Evolutionary conservation across 2,113 vertebrate genomes (phyloP), one percentile per base, ranked within the genome.

Genomic region (Morone chrysops): DNA sequence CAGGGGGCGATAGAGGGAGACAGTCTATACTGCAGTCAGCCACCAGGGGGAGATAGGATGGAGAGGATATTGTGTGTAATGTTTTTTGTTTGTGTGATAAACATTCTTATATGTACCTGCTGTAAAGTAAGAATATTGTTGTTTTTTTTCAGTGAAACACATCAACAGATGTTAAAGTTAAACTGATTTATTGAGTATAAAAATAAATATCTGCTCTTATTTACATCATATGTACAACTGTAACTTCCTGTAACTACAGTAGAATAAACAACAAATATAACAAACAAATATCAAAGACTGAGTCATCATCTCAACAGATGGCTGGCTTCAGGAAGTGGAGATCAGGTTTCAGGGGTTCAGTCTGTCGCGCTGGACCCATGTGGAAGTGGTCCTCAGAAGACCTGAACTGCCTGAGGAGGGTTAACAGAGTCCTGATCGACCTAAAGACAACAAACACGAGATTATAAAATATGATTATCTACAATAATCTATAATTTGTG

Each of bases 171-270:
- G 31, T 31, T 3, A 31, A 31, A 31, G 31, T 31, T 31, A 31
- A 31, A 31, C 18, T 48, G 5, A 12, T 71, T 87, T 87, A 85
- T 83, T 85, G 0, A 17, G 51, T 80, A 78, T 45, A 90, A 90
- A 82, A 82, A 76, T 66, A 70, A 50, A 88, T 41, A 51, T 81
- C 31, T 70, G 41, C 1, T 57, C 25, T 38, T 78, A 80, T 90
- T 79, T 88, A 90, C 86, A 86, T 54, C 22, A 56, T 73, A 72
- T 86, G 2, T 75, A 79, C 57, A 81, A 1, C 3, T 25, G 12
- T 4, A 6, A 66, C 59, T 59, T 78, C 31, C 38, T 75, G 66
- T 38, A 40, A 22, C 25, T 40, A 3, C 4, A 17, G 11, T 38
- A 31, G 17, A 57, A 59, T 66, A 72, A 68, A 56, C n/a, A 74